Percentiles rank a stretch among this genome's conserved stretches.
phyloP scores from a whole-genome alignment of 2,113 vertebrate species.

The Mesembrinibis cayennensis region DNA sequence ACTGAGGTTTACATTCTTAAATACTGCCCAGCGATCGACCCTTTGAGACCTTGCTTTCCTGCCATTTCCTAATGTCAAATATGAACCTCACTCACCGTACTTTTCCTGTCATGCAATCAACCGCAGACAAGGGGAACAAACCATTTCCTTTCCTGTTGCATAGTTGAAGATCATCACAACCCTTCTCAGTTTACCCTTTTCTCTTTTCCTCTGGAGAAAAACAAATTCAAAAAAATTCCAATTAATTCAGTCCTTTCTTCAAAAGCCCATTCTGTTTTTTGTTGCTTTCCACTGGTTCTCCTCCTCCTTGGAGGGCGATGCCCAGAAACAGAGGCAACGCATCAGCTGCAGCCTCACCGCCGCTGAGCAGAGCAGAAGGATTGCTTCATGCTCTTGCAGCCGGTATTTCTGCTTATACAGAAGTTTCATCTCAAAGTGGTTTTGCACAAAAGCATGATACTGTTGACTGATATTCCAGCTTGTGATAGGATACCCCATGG shows the following conservation, averaged over 20 bases:
- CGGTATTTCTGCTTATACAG: background rate
- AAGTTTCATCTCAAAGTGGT: background rate
- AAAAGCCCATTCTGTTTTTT: background rate
- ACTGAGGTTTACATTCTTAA: background rate
- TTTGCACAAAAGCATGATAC: background rate
- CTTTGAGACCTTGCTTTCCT: background rate
- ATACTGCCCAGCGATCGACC: background rate
- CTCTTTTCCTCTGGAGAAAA: background rate
- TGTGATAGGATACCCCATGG: background rate
- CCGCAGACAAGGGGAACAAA: constrained; percentile 3
- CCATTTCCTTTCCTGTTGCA: background rate
- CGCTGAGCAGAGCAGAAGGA: background rate
- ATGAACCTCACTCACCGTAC: background rate
- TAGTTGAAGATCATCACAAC: background rate
- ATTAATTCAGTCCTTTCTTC: background rate
- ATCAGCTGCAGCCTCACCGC: background rate
- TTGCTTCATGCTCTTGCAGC: background rate
- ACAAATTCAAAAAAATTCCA: background rate
- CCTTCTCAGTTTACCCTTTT: background rate
- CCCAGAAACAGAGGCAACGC: background rate
- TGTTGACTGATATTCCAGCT: background rate
- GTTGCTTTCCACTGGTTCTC: background rate
- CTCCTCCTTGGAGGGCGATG: background rate
- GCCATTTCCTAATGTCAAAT: background rate
- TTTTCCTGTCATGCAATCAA: constrained; percentile 36